Base-by-base conservation (phyloP, 2,113 vertebrate species). In the Ictidomys tridecemlineatus region DNA sequence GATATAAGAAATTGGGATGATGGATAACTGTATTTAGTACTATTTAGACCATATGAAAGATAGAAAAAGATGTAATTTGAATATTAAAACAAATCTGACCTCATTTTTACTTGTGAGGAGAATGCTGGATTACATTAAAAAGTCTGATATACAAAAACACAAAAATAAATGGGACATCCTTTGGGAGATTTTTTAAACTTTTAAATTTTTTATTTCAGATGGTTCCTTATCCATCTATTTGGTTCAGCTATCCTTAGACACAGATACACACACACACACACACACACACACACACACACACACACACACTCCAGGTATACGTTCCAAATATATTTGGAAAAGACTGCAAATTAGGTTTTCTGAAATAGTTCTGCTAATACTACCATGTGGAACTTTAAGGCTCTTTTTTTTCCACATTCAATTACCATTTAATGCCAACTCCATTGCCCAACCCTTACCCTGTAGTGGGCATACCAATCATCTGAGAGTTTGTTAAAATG, bases 31-130 rank as follows among this genome's bases (percentile, higher is more conserved):
- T 58, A 79, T 39, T 76, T 89, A 58, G 39, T 73, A 30, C 11
- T 85, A 30, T 18, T 79, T 61, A 42, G 20, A 91, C 56, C 24
- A 48, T 56, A 63, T 13, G 18, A 56, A 18, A 91, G 34, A 8
- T 42, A 56, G 58, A 86, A 85, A 94, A 48, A 22, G 69, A 63
- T 37, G 8, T 76, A 80, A 80, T 89, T 91, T 94, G 28, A 92
- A 32, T 89, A 51, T 70, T 70, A 70, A 82, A 76, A 32, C 26
- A 91, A 77, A 69, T 90, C 32, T n/a, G 32, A 80, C 13, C 56
- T 85, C 82, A 82, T 37, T 82, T 93, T 90, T 82, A 80, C 8
- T 70, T 90, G 14, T 45, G 22, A 53, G 37, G 30, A 95, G 16
- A 95, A 82, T 70, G 91, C n/a, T 82, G 58, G 39, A 70, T 78